Evolutionary conservation across 2,888 invertebrate species (phyloP).

Genomic region (Antheraea assamensis): DNA sequence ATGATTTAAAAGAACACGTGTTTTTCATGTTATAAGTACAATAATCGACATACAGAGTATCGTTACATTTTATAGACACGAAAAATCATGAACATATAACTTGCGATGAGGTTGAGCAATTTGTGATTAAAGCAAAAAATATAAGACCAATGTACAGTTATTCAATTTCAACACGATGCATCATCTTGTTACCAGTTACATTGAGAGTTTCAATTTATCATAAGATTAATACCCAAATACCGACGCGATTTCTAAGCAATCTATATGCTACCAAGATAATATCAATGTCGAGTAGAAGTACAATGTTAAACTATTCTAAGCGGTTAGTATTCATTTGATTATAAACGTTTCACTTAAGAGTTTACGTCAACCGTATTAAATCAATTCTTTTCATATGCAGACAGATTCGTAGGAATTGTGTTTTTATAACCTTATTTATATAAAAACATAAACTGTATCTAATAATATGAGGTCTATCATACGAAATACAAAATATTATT

Average conservation of each 20-base stretch:
- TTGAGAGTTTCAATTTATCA: not conserved
- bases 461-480: too few relatives aligned
- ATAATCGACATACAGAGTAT: too few relatives aligned
- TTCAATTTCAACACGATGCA: not conserved
- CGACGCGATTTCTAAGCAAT: too few relatives aligned
- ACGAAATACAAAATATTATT: too few relatives aligned
- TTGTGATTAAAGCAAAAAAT: too few relatives aligned
- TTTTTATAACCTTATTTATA: not conserved
- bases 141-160: not conserved
- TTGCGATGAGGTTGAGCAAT: too few relatives aligned
- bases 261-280: not conserved
- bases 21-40: too few relatives aligned
- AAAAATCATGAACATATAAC: too few relatives aligned
- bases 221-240: not conserved
- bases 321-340: not conserved
- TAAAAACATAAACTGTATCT: not conserved
- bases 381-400: not conserved
- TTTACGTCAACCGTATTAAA: not conserved
- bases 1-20: too few relatives aligned
- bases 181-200: not conserved
- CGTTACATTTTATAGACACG: too few relatives aligned
- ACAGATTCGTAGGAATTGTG: not conserved
- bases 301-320: not conserved
- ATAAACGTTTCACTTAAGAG: not conserved
- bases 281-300: not conserved